Base-by-base conservation (phyloP, 1,140 invertebrate species). In the Branchinecta lynchi region DNA sequence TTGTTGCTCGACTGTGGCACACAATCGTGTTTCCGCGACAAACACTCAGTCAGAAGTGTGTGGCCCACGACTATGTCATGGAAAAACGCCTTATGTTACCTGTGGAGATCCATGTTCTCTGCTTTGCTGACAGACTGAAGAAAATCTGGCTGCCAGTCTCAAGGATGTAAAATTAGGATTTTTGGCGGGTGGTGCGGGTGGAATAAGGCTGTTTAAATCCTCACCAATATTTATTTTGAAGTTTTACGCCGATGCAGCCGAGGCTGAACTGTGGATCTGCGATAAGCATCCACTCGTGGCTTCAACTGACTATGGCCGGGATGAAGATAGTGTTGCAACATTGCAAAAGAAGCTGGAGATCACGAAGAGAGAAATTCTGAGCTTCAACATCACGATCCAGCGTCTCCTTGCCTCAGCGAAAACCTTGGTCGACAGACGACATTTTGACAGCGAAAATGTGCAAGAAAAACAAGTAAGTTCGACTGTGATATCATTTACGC, bases 181-280 rank as follows among this genome's bases (percentile, higher is more conserved):
- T n/a, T 32, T 32, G 32, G 32, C 32, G 32, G 32, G 5, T 32
- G 32, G 5, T 32, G 2, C 21, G 20, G 20, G 17, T 15, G 69
- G 12, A 66, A 21, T 73, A 45, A 46, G 66, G 65, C 8, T 73
- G 44, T 71, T 72, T 68, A 20, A 10, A 46, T 69, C 17, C 21
- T 20, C 10, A n/a, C 69, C 44, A 69, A 32, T 32, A 32, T 32
- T 46, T 67, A 51, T 71, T 66, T 77, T 78, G 10, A 75, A 89
- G 84, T 93, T 92, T 76, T 89, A 91, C 74, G 85, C 89, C 10
- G 92, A 96, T 80, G 88, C 87, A 43, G 82, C 84, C 45, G 92
- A 96, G 80, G 89, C 89, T 15, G 87, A 90, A 73, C 84, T 86
- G 45, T 95, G 92, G 92, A 86, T 95, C 71, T 81, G 84, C 60